These are phyloP conservation scores for Pollenia griseotomentosa DNA, from an alignment of 2,888 invertebrate genomes.

Conservation along the genomic window DNA sequence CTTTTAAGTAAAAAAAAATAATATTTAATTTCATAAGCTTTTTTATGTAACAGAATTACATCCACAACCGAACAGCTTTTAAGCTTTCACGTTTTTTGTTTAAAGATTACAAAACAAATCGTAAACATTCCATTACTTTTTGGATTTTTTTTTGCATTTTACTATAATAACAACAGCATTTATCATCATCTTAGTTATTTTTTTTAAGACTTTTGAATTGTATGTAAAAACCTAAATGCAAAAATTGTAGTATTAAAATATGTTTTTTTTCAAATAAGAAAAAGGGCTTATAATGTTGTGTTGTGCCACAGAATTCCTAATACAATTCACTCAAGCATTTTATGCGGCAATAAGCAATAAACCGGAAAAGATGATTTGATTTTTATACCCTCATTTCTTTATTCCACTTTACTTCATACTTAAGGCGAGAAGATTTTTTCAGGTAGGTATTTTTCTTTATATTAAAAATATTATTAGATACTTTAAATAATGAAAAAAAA, in stretches of 20 bases:
- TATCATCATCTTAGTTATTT: constrained; percentile 1
- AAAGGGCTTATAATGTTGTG: constrained; percentile 56
- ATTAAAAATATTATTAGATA: neutral
- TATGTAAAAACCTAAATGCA: neutral
- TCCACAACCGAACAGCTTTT: neutral
- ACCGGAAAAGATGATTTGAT: constrained; percentile 82
- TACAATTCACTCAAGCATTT: constrained; percentile 78
- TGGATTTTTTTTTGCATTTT: constrained; percentile 45
- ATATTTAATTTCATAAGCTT: constrained; percentile 17
- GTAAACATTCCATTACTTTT: constrained; percentile 53
- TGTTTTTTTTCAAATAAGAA: constrained; percentile 35
- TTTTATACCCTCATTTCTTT: constrained; percentile 40
- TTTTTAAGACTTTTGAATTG: constrained; percentile 23
- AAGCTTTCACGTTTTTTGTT: neutral
- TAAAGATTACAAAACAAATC: constrained; percentile 39
- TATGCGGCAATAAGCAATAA: constrained; percentile 81
- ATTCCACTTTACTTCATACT: constrained; percentile 26
- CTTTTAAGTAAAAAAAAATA: neutral
- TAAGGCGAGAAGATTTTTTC: constrained; percentile 49
- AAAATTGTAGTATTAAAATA: constrained; percentile 1
- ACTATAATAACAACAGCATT: constrained; percentile 16
- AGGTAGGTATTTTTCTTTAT: constrained; percentile 29
- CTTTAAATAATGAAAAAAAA: neutral
- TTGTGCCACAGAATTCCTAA: constrained; percentile 45
- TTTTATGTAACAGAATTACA: neutral